phyloP scores from a whole-genome alignment of 2,888 invertebrate genomes.

The Cetonia aurata region DNA sequence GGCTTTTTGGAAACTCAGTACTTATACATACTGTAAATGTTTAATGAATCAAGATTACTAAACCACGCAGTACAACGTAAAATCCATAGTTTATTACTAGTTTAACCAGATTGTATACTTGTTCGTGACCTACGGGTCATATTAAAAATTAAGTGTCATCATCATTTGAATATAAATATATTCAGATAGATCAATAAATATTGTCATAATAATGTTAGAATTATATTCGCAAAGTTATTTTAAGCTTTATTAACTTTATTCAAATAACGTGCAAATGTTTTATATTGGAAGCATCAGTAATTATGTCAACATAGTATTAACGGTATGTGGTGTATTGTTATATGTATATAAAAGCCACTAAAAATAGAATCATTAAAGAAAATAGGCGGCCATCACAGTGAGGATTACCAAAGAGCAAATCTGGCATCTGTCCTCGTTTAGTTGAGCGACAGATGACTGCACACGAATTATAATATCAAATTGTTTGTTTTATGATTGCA shows the following conservation, averaged over 20 bases:
- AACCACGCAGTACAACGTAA: no score
- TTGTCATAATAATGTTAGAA: not conserved
- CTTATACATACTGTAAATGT: no score
- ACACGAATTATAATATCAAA: slow-evolving; percentile 4
- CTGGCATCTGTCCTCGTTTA: not conserved
- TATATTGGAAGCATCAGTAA: not conserved
- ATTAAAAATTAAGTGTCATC: slow-evolving; percentile 7
- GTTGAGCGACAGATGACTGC: no score
- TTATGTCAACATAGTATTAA: not conserved
- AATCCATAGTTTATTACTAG: no score
- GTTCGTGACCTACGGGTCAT: slow-evolving; percentile 12
- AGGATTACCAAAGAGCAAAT: not conserved
- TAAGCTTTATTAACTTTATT: not conserved
- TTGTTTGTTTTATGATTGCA: no score
- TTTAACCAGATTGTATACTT: not conserved
- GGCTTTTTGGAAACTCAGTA: no score
- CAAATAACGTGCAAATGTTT: not conserved
- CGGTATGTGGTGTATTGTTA: not conserved
- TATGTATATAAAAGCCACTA: slow-evolving; percentile 10
- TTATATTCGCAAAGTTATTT: not conserved
- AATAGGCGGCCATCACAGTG: not conserved
- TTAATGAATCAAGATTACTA: no score
- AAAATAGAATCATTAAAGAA: slow-evolving; percentile 1
- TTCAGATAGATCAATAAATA: no score
- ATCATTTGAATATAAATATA: not conserved